These are phyloP conservation scores for Drosophila parvula DNA, from an alignment of 1,140 invertebrate genomes.

Conservation along the genomic window DNA sequence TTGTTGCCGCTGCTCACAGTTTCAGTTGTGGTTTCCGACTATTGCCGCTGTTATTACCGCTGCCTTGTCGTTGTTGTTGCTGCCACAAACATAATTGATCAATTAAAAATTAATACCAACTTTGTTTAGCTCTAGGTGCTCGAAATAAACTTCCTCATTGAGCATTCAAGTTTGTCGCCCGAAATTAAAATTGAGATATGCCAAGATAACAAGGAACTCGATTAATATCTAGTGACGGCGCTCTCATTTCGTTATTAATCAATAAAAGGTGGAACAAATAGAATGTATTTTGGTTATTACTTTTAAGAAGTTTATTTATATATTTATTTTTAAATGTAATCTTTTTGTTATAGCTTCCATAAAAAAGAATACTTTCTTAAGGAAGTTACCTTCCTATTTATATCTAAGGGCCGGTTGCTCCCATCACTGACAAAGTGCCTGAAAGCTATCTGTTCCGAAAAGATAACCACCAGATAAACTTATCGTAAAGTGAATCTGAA, in stretches of 20 bases:
- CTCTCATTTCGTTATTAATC: slow-evolving; percentile 3
- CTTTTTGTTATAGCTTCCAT: neutral
- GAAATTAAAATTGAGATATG: slow-evolving; percentile 27
- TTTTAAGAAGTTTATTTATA: neutral
- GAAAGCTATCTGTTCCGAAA: no score
- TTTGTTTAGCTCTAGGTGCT: slow-evolving; percentile 68
- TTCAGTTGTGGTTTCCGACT: slow-evolving; percentile 39
- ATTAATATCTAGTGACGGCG: slow-evolving; percentile 3
- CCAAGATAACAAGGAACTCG: slow-evolving; percentile 19
- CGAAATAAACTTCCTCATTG: slow-evolving; percentile 60
- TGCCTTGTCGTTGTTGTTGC: slow-evolving; percentile 28
- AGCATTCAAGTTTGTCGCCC: slow-evolving; percentile 18
- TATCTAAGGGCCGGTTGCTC: neutral
- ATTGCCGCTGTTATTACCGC: slow-evolving; percentile 27
- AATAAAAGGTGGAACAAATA: neutral
- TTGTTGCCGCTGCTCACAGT: slow-evolving; percentile 6
- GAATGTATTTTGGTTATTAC: neutral
- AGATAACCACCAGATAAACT: no score
- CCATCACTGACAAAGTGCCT: no score
- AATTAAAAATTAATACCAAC: slow-evolving; percentile 81
- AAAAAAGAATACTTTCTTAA: neutral
- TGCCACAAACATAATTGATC: slow-evolving; percentile 69
- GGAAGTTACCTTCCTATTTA: neutral
- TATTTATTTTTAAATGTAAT: neutral
- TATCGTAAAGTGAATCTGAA: no score